These are phyloP conservation scores for Dendrophyllia cribrosa DNA, from an alignment of 64 coral and sea anemone species.

Conservation along the genomic window DNA sequence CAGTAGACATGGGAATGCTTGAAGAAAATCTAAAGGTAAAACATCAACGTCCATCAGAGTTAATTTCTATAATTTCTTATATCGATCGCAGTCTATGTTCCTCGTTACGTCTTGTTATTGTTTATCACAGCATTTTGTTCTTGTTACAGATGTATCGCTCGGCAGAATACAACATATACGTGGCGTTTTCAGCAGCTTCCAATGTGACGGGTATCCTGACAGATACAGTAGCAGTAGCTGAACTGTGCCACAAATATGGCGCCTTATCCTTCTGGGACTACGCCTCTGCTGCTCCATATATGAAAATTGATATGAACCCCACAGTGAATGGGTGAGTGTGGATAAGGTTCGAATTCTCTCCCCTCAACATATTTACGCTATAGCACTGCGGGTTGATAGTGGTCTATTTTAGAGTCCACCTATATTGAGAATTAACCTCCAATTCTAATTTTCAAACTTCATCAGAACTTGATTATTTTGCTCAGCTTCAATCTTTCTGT, in stretches of 20 bases:
- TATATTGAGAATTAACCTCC: too few relatives aligned
- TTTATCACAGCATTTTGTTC: too few relatives aligned
- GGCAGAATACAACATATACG: conserved; percentile 55
- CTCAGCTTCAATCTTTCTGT: background rate
- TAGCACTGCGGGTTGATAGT: too few relatives aligned
- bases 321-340: conserved; percentile 67
- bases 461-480: too few relatives aligned
- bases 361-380: too few relatives aligned
- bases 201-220: conserved; percentile 89
- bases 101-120: background rate
- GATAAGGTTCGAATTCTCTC: too few relatives aligned
- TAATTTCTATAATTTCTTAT: too few relatives aligned
- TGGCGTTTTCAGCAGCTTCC: conserved; percentile 77
- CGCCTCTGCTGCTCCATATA: conserved; percentile 82
- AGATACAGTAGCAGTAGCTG: conserved; percentile 78
- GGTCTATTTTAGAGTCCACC: too few relatives aligned
- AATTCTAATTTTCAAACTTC: too few relatives aligned
- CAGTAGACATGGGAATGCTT: conserved; percentile 82
- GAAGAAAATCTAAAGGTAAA: conserved; percentile 77
- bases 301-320: conserved; percentile 86
- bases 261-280: conserved; percentile 95
- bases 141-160: conserved; percentile 68
- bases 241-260: conserved; percentile 83
- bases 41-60: too few relatives aligned
- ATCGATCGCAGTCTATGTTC: too few relatives aligned